Evolutionary conservation across 1,140 invertebrate genomes (phyloP).

Genomic region (Agrilus planipennis): DNA sequence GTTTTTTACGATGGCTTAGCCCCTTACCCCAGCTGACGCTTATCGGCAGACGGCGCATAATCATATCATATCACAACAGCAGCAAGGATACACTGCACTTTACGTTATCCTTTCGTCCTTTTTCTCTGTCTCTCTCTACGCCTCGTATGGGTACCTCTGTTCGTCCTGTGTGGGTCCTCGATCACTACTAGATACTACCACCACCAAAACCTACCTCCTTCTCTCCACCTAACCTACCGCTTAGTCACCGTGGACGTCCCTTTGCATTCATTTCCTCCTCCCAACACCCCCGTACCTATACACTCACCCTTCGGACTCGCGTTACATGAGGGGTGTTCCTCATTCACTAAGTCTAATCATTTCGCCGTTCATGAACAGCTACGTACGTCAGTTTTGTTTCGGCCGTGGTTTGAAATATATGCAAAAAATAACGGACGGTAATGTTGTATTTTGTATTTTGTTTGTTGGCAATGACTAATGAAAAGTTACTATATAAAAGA

Average conservation of each 20-base stretch:
- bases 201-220: not conserved
- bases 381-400: constrained; percentile 15
- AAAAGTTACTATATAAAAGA: constrained; percentile 1
- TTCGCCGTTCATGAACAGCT: constrained; percentile 18
- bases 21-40: too few species aligned
- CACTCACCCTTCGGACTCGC: constrained; percentile 14
- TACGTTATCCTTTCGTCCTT: not conserved
- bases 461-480: not conserved
- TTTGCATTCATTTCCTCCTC: constrained; percentile 12
- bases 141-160: not conserved
- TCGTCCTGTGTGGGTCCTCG: not conserved
- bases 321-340: constrained; percentile 19
- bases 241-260: constrained; percentile 24
- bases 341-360: constrained; percentile 27
- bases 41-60: not conserved
- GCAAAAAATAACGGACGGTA: too few species aligned
- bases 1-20: too few species aligned
- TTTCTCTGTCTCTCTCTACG: not conserved
- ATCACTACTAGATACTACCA: not conserved
- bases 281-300: constrained; percentile 9
- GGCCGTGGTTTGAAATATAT: too few species aligned
- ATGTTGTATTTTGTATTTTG: too few species aligned
- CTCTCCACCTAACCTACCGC: constrained; percentile 11
- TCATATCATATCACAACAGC: not conserved
- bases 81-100: not conserved